These are phyloP conservation scores for Nibea coibor DNA, from an alignment of 2,113 vertebrate genomes.

Conservation along the genomic window DNA sequence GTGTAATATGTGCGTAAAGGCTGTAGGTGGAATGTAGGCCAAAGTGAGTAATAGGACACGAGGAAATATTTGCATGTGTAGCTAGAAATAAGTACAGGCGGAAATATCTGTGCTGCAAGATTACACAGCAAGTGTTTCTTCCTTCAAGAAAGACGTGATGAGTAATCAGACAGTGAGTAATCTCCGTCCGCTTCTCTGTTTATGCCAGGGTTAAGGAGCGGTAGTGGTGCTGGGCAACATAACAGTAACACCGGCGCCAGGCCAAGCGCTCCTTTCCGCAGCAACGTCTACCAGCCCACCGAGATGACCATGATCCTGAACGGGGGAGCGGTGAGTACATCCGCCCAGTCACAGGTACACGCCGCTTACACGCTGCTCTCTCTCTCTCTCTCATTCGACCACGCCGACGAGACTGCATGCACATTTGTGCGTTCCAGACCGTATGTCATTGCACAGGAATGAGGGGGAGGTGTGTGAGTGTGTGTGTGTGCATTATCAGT, in stretches of 20 bases:
- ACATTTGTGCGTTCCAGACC: constrained; percentile 67
- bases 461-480: constrained; percentile 64
- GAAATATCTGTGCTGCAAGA: constrained; percentile 19
- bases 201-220: constrained; percentile 79
- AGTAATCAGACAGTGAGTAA: constrained; percentile 39
- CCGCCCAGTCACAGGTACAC: constrained; percentile 75
- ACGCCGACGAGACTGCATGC: constrained; percentile 72
- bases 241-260: constrained; percentile 89
- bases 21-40: constrained; percentile 58
- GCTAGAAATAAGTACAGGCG: constrained; percentile 54
- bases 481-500: constrained; percentile 17
- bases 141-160: constrained; percentile 20
- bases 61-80: constrained; percentile 33
- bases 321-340: constrained; percentile 96
- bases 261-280: constrained; percentile 95
- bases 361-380: constrained; percentile 69
- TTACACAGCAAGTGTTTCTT: constrained; percentile 39
- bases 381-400: constrained; percentile 44
- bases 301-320: constrained; percentile 99
- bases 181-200: constrained; percentile 20
- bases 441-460: constrained; percentile 62
- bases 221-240: constrained; percentile 86
- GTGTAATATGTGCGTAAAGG: constrained; percentile 8
- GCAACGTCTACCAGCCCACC: constrained; percentile 98
- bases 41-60: constrained; percentile 51